These are phyloP conservation scores for Phasianus colchicus DNA, from an alignment of 2,113 vertebrate genomes.

Conservation along the genomic window DNA sequence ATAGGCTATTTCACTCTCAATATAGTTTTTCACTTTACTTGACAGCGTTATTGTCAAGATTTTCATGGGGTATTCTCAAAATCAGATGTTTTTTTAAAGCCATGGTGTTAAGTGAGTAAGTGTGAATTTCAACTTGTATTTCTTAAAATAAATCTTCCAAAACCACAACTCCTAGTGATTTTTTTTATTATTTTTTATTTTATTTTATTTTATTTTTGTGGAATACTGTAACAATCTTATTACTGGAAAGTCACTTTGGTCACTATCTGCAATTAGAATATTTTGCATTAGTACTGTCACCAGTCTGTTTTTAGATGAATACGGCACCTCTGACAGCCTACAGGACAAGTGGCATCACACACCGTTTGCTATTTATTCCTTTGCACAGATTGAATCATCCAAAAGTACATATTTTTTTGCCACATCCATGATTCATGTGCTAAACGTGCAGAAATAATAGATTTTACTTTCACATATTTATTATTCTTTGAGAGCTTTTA, in stretches of 20 bases:
- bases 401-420: not conserved
- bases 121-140: not conserved
- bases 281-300: not conserved
- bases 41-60: not conserved
- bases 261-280: not conserved
- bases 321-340: not conserved
- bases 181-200: not conserved
- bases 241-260: not conserved
- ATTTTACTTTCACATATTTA: not conserved
- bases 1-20: not conserved
- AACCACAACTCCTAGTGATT: not conserved
- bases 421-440: not conserved
- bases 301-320: not conserved
- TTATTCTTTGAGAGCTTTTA: not conserved
- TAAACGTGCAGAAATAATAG: not conserved
- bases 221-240: not conserved
- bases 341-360: not conserved
- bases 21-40: not conserved
- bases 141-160: not conserved
- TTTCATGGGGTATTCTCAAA: not conserved
- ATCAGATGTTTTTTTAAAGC: constrained; percentile 20
- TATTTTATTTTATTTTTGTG: not conserved
- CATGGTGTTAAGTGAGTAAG: not conserved
- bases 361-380: not conserved
- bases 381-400: not conserved